Base-by-base conservation (phyloP, 2,888 invertebrate species). In the Macrophya annulata region DNA sequence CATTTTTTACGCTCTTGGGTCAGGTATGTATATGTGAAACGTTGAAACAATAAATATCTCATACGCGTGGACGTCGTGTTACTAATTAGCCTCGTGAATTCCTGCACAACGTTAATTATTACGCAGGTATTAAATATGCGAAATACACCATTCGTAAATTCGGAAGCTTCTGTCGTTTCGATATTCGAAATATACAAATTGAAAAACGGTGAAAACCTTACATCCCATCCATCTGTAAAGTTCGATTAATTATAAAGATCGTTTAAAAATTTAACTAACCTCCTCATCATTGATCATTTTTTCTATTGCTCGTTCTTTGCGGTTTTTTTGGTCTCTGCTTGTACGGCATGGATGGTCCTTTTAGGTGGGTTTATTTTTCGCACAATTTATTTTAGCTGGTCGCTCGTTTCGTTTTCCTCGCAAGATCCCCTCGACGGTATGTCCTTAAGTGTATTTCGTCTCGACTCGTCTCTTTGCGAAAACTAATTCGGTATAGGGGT, bases 11-110 rank as follows among this genome's bases (percentile, higher is more conserved):
- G 9, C 8, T 10, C 48, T 48, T 4, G 48, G 48, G 48, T n/a
- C 40, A 76, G 51, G 51, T 77, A 77, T 31, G 31, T 31, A 31
- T 31, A 31, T 25, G 31, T 37, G 37, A 37, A 51, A 17, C n/a
- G n/a, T 72, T 45, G 10, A 6, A 55, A 59, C 40, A 81, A 62
- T 59, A 59, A 81, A 81, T 81, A 81, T 62, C 62, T 43, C 62
- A 81, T 81, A 62, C 48, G 51, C 72, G 76, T 25, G 10, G 76
- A 77, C 40, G 59, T n/a, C 40, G 43, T 81, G 79, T 62, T 40
- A 9, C 79, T 81, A 81, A 81, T 81, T 81, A 81, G 79, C 62
- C 62, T n/a, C 59, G 79, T 62, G 37, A 81, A 81, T 81, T 81
- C 79, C 79, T 31, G 12, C 37, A 12, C 37, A 43, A 40, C 79